A percentile compares a stretch with the other conserved stretches of the same genome.
These are phyloP conservation scores for Hippocampus barbouri DNA, from an alignment of 2,113 vertebrate genomes.

Conservation along the genomic window DNA sequence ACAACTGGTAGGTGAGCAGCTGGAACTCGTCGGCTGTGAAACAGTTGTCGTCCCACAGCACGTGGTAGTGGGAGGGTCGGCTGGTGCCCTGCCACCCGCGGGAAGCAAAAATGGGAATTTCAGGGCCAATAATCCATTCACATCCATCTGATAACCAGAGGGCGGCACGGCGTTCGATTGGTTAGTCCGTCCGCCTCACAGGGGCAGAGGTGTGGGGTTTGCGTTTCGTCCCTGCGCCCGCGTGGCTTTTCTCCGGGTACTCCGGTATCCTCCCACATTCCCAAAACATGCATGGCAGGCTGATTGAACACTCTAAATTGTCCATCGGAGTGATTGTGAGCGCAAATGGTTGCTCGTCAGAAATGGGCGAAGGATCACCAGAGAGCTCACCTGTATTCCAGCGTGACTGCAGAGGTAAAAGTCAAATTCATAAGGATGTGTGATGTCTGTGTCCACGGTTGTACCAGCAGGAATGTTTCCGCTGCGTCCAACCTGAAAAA, in stretches of 20 bases:
- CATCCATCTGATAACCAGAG: too few species aligned
- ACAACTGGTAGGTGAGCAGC: slow-evolving; percentile 99
- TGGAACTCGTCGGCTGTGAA: slow-evolving; percentile 98
- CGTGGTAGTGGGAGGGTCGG: slow-evolving; percentile 98
- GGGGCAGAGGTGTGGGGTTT: too few species aligned
- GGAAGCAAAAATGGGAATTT: not conserved
- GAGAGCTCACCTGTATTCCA: slow-evolving; percentile 90
- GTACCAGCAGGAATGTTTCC: slow-evolving; percentile 99
- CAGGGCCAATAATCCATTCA: not conserved
- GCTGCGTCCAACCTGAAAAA: slow-evolving; percentile 87
- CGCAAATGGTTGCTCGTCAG: too few species aligned
- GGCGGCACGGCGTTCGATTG: too few species aligned
- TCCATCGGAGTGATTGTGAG: too few species aligned
- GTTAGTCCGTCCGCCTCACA: too few species aligned
- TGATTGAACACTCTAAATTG: too few species aligned
- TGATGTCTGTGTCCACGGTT: slow-evolving; percentile 96
- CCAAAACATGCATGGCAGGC: too few species aligned
- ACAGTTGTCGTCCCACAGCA: slow-evolving; percentile 98
- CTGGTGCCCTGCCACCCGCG: slow-evolving; percentile 84
- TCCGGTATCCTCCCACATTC: too few species aligned
- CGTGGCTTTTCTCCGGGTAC: too few species aligned
- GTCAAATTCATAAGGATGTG: slow-evolving; percentile 97
- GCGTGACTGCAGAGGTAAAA: slow-evolving; percentile 99
- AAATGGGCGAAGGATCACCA: too few species aligned
- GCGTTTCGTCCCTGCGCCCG: too few species aligned